Evolutionary conservation across 1,140 invertebrate genomes (phyloP).

Genomic region (Drosophila nebulosa): DNA sequence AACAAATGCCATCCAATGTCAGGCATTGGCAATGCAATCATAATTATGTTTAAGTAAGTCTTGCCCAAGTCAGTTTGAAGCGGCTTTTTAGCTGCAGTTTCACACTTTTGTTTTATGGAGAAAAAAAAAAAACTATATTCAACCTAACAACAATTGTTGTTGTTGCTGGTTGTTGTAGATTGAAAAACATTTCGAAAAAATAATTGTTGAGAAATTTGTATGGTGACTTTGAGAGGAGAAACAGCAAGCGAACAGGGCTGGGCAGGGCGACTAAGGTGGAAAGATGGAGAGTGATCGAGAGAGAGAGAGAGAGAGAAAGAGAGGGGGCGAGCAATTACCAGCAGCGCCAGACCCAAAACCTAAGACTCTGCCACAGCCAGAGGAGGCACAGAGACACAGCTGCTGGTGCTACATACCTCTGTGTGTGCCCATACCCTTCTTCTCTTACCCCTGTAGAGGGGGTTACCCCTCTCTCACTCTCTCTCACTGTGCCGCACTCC

Average conservation of each 20-base stretch:
- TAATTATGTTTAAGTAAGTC: conserved; percentile 55
- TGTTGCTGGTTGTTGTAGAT: conserved; percentile 26
- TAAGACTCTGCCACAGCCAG: neutral
- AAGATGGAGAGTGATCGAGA: neutral
- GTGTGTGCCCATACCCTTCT: too few species aligned
- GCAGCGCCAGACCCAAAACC: conserved; percentile 13
- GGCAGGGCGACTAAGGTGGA: conserved; percentile 42
- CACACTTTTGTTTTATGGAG: conserved; percentile 68
- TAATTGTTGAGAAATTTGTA: conserved; percentile 76
- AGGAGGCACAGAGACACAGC: neutral
- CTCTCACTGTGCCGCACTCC: conserved; percentile 23
- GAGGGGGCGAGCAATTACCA: conserved; percentile 15
- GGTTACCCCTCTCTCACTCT: conserved; percentile 5
- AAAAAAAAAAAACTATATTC: conserved; percentile 36
- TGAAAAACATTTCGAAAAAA: conserved; percentile 52
- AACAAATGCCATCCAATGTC: conserved; percentile 64
- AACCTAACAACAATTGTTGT: neutral
- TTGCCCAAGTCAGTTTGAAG: conserved; percentile 47
- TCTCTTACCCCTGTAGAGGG: too few species aligned
- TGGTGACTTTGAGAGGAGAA: conserved; percentile 17
- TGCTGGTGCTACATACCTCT: conserved; percentile 9
- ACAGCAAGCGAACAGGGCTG: neutral
- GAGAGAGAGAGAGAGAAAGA: conserved; percentile 10
- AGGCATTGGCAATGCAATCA: conserved; percentile 47
- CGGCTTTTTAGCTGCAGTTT: conserved; percentile 42